Conservation (phyloP, 2,113 vertebrate genomes). For the Alethe diademata region DNA sequence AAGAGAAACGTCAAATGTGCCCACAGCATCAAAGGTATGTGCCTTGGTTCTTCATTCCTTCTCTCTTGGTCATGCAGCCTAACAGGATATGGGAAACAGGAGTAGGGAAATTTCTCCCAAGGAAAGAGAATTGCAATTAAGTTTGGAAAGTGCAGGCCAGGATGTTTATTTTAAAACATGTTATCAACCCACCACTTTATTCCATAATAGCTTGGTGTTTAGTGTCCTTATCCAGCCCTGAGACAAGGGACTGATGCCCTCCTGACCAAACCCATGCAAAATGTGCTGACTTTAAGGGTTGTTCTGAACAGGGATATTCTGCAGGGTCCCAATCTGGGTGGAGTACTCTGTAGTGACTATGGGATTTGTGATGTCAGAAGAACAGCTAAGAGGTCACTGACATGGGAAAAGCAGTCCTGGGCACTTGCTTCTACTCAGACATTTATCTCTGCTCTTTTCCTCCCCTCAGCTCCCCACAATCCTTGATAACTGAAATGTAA, state of each 20-base stretch:
- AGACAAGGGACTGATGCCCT: neutral
- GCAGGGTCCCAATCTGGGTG: neutral
- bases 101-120: neutral
- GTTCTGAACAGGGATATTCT: neutral
- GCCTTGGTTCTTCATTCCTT: neutral
- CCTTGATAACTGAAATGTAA: neutral
- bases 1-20: neutral
- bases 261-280: neutral
- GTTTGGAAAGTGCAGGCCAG: neutral
- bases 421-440: neutral
- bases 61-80: neutral
- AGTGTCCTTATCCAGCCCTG: neutral
- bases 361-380: neutral
- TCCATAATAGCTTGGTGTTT: neutral
- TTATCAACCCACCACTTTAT: neutral
- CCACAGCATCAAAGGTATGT: fast-evolving
- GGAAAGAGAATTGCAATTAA: neutral
- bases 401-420: neutral
- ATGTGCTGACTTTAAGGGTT: neutral
- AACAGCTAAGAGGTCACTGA: neutral
- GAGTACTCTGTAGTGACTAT: neutral
- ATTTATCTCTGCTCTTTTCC: neutral
- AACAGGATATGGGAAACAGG: neutral
- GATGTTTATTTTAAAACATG: constrained; percentile 17
- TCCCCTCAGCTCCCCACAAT: neutral